Percentiles rank a stretch among this genome's conserved stretches.
These are phyloP conservation scores for Papilio helenus DNA, from an alignment of 1,140 invertebrate genomes.

Conservation along the genomic window DNA sequence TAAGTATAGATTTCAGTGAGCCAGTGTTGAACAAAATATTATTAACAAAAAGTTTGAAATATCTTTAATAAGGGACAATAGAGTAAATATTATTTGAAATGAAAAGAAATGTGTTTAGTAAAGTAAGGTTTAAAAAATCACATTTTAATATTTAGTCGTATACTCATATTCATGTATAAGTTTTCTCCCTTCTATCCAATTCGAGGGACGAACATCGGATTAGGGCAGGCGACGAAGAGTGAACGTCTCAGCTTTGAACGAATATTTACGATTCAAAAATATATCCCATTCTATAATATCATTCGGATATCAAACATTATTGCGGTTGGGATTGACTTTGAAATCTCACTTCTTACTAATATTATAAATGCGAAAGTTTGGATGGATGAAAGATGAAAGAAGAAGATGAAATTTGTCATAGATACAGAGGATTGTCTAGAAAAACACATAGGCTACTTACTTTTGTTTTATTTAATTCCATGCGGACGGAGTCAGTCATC, in stretches of 20 bases:
- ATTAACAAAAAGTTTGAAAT: not conserved
- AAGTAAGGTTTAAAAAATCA: too few species aligned
- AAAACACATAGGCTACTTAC: too few species aligned
- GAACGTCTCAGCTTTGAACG: not conserved
- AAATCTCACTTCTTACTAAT: not conserved
- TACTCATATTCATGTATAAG: not conserved
- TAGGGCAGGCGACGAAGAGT: not conserved
- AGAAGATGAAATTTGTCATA: too few species aligned
- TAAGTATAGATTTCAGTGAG: not conserved
- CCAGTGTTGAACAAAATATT: not conserved
- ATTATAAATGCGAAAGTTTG: too few species aligned
- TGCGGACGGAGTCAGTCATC: too few species aligned
- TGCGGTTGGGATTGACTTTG: not conserved
- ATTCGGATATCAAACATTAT: not conserved
- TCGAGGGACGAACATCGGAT: conserved; percentile 1
- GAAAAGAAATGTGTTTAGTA: too few species aligned
- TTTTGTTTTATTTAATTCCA: too few species aligned
- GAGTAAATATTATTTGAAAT: too few species aligned
- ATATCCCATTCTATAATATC: conserved; percentile 12
- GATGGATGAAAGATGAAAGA: too few species aligned
- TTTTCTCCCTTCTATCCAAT: not conserved
- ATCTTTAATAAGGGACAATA: too few species aligned
- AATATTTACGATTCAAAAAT: conserved; percentile 21
- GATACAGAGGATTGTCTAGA: too few species aligned
- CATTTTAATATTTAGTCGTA: not conserved